Evolutionary conservation across 2,888 invertebrate species (phyloP).

Genomic region (Aricia artaxerxes): DNA sequence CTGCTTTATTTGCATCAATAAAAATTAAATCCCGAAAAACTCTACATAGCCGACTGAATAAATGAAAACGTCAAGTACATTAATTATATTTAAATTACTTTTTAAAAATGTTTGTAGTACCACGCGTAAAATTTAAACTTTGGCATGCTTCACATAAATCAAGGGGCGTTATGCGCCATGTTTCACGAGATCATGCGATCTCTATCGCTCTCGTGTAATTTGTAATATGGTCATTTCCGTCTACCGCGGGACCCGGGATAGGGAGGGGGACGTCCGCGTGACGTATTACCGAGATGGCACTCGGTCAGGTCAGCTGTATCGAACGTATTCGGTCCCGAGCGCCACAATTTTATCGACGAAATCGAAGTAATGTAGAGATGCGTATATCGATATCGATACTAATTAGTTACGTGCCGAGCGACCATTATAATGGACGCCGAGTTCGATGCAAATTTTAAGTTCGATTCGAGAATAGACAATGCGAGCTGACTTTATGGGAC

Average conservation of each 20-base stretch:
- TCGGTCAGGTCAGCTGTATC: conserved; percentile 63
- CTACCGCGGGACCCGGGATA: conserved; percentile 62
- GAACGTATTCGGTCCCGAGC: conserved; percentile 37
- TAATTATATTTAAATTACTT: conserved; percentile 22
- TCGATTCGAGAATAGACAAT: conserved; percentile 79
- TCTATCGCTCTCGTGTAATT: conserved; percentile 62
- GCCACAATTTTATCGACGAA: conserved; percentile 39
- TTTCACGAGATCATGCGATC: conserved; percentile 72
- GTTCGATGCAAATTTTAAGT: conserved; percentile 78
- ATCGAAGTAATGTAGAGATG: conserved; percentile 59
- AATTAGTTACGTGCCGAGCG: conserved; percentile 69
- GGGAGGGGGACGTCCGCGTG: conserved; percentile 76
- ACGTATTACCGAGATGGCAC: conserved; percentile 75
- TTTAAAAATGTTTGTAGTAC: conserved; percentile 48
- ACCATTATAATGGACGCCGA: conserved; percentile 72
- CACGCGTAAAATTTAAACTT: conserved; percentile 76
- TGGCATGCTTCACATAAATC: conserved; percentile 78
- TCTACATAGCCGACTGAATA: neutral
- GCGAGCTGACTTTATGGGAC: conserved; percentile 73
- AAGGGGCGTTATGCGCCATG: conserved; percentile 82
- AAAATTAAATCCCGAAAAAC: neutral
- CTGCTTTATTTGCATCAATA: neutral
- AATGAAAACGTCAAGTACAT: neutral
- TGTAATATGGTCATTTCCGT: conserved; percentile 62
- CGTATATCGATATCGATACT: conserved; percentile 72